Evolutionary conservation across 1,140 invertebrate species (phyloP), one percentile per base, ranked within the genome.

Genomic region (Andrena cerasifolii): DNA sequence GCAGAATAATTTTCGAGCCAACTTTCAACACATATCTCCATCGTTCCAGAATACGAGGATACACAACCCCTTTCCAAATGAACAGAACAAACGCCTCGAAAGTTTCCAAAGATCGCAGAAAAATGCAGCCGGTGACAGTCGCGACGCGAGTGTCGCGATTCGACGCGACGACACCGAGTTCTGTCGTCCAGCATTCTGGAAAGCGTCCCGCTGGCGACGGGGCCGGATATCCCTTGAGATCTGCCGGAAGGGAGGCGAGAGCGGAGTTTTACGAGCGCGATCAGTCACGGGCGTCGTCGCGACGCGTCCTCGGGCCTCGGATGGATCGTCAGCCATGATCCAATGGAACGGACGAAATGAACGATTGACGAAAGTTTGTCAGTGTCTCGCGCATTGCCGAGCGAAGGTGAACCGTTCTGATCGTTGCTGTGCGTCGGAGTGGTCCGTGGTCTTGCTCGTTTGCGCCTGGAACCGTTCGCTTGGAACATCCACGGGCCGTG

Each of bases 321-420:
- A n/a, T n/a, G n/a, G n/a, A n/a, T n/a, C n/a, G n/a, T n/a, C n/a
- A n/a, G n/a, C n/a, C n/a, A n/a, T n/a, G n/a, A n/a, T n/a, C n/a
- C n/a, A n/a, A n/a, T n/a, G n/a, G n/a, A n/a, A n/a, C n/a, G n/a
- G n/a, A n/a, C n/a, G n/a, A n/a, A n/a, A n/a, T n/a, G 59, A 21
- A 21, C 53, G 14, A 2, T 71, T 67, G 72, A 77, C 78, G 63
- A 82, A 82, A 82, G 61, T 83, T 82, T 82, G 81, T 82, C 80
- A 82, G 81, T 82, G 80, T 82, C 80, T 43, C 62, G 80, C 71
- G 67, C 81, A 84, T 84, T 83, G 75, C 68, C 53, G 82, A 65
- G 47, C 81, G 79, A 84, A 83, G 81, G 81, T 84, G 81, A 47
- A 83, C 66, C 65, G 40, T 68, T 28, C 61, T 79, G 82, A 84